Base-by-base conservation (phyloP, 2,113 vertebrate genomes). In the Crocuta crocuta region DNA sequence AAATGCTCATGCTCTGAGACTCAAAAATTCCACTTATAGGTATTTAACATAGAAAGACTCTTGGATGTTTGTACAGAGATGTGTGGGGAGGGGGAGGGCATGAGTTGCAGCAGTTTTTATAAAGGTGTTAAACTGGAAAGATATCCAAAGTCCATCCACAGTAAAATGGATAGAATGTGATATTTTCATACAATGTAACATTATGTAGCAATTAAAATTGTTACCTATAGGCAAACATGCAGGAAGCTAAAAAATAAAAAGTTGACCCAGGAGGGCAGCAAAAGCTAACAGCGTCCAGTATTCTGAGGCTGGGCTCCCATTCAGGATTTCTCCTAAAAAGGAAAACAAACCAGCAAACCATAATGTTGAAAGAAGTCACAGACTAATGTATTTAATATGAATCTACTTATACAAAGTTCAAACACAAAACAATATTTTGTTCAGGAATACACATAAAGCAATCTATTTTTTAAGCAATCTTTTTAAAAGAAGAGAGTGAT, bases 381-480 rank as follows among this genome's bases (percentile, higher is more conserved):
- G 24, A 78, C 92, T 89, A 82, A 58, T 61, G 84, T 48, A 71
- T 58, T 83, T 11, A 82, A 16, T 94, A 21, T 65, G 74, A 91
- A 39, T 90, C 43, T 33, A 93, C 43, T 93, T 81, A 74, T 4
- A 79, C 48, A 76, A 95, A 96, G 13, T 71, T 90, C 5, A 82
- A 90, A 90, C 70, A 95, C 15, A 31, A 80, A 58, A 24, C 31
- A 53, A 71, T 85, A 21, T 86, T 61, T 45, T 86, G 50, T 53
- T 80, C 4, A 31, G 9, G 31, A 11, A 50, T 82, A 74, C 24
- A 90, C 26, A 61, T 23, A 55, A 73, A 92, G 21, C 55, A 31
- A 79, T 92, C 66, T 92, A 78, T 90, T 81, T 87, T 85, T n/a
- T 31, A 86, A 91, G 33, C 71, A 70, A 80, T 95, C 80, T 82